Percentiles rank a stretch among this genome's conserved stretches.
These are phyloP conservation scores for Macropis europaea DNA, from an alignment of 2,888 invertebrate genomes.

Conservation along the genomic window DNA sequence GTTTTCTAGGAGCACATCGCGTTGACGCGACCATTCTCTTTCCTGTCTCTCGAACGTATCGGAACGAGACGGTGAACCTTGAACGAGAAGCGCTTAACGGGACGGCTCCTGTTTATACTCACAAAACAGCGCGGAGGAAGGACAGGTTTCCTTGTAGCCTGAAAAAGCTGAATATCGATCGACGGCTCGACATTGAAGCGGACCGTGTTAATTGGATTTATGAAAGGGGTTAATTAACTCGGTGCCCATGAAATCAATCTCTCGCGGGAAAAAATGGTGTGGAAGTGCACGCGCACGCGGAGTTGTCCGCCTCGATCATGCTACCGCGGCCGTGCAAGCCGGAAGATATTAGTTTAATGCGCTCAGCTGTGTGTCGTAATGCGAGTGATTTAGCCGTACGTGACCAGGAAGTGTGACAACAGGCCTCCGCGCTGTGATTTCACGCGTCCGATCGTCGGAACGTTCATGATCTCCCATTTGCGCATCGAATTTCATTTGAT, in stretches of 20 bases:
- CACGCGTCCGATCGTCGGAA: background rate
- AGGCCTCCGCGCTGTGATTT: background rate
- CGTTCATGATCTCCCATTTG: too few species aligned
- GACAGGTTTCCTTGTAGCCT: background rate
- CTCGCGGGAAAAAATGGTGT: background rate
- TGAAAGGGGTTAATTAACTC: background rate
- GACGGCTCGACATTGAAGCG: background rate
- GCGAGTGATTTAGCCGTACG: background rate
- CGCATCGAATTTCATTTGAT: background rate
- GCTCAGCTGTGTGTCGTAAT: background rate
- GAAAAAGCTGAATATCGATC: background rate
- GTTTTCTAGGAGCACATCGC: too few species aligned
- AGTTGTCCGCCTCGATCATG: background rate
- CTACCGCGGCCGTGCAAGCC: background rate
- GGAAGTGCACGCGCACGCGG: background rate
- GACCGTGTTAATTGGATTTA: background rate
- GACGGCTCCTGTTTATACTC: conserved; percentile 1
- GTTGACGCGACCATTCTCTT: too few species aligned
- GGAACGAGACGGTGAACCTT: conserved; percentile 8
- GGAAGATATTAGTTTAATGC: conserved; percentile 3
- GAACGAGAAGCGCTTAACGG: background rate
- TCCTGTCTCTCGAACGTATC: too few species aligned
- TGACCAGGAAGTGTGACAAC: background rate
- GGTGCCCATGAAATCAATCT: background rate
- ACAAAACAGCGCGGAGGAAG: background rate